Conservation (phyloP, 2,113 vertebrate genomes). For the Cranoglanis bouderius region DNA sequence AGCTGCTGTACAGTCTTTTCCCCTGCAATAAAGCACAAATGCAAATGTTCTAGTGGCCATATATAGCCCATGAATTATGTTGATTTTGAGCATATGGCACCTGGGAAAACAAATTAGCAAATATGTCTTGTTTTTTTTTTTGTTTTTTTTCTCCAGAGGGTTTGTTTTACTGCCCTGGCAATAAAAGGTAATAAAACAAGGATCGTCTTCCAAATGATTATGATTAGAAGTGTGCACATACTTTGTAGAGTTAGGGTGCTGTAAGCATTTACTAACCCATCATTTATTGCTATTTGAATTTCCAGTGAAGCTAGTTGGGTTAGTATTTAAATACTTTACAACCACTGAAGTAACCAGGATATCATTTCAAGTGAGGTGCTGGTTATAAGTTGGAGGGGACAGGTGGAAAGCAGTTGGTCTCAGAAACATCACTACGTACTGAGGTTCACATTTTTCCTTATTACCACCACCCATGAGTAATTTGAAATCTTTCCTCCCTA, state of each 20-base stretch:
- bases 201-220: neutral
- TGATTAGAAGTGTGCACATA: neutral
- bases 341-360: neutral
- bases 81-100: slow-evolving; percentile 11
- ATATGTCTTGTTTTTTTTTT: neutral
- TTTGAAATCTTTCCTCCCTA: neutral
- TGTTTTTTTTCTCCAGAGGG: neutral
- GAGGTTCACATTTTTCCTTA: neutral
- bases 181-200: neutral
- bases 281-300: neutral
- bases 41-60: slow-evolving; percentile 3
- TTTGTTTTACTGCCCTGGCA: neutral
- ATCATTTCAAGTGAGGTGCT: neutral
- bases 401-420: neutral
- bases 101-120: neutral
- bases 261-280: neutral
- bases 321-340: neutral
- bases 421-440: neutral
- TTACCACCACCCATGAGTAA: neutral
- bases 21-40: neutral
- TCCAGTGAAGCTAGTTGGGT: neutral
- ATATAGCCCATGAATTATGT: neutral
- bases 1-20: neutral
- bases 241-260: neutral
- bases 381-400: neutral